A percentile compares a stretch with the other conserved stretches of the same genome.
These are phyloP conservation scores for Hypena proboscidalis DNA, from an alignment of 2,888 invertebrate genomes.

Conservation along the genomic window DNA sequence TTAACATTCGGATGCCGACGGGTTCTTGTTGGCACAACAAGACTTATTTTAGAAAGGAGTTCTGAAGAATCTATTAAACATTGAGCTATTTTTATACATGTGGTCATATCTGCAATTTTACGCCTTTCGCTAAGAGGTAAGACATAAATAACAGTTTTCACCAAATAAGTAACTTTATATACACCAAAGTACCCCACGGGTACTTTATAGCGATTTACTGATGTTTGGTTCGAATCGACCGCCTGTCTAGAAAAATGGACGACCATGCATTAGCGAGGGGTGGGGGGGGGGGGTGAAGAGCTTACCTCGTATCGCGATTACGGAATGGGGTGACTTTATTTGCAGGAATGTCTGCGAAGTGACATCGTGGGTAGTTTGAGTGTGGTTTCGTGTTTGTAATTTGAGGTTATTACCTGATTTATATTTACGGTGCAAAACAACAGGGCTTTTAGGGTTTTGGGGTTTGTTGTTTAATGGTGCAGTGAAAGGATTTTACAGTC, in stretches of 20 bases:
- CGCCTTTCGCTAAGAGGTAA: no score
- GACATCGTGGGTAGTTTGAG: constrained; percentile 25
- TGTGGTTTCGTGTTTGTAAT: constrained; percentile 20
- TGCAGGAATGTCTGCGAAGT: constrained; percentile 37
- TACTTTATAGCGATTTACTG: constrained; percentile 71
- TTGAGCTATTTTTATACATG: no score
- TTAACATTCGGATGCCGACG: no score
- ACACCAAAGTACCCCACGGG: constrained; percentile 52
- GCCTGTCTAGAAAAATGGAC: constrained; percentile 70
- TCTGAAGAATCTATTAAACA: no score
- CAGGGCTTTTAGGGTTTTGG: no score
- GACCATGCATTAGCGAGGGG: constrained; percentile 65
- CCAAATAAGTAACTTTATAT: constrained; percentile 46
- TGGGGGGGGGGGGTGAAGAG: constrained; percentile 63
- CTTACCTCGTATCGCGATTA: constrained; percentile 53
- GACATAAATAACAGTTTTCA: constrained; percentile 43
- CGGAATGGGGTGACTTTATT: constrained; percentile 55
- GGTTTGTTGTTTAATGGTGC: no score
- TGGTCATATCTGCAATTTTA: no score
- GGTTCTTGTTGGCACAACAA: no score
- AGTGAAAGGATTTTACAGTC: no score
- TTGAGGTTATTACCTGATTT: constrained; percentile 14
- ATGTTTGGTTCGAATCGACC: constrained; percentile 64
- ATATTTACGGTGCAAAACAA: no score
- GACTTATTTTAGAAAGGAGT: no score